Evolutionary conservation across 2,888 invertebrate species (phyloP).

Genomic region (Germaria angustata): DNA sequence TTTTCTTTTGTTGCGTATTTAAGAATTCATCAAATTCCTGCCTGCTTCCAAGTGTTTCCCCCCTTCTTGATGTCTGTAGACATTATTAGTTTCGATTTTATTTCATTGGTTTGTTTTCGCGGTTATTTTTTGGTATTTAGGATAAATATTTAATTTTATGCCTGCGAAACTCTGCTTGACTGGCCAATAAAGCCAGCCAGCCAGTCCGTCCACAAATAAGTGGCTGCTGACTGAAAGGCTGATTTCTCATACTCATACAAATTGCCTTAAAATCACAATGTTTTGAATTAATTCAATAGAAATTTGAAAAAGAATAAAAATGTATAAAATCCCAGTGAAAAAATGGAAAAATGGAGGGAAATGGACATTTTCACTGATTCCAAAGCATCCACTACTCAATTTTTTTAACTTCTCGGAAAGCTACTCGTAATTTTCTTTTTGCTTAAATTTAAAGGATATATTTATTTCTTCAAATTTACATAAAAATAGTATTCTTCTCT

Average conservation of each 20-base stretch:
- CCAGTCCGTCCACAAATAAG: background rate
- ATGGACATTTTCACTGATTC: too few relatives aligned
- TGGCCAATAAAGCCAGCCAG: constrained; percentile 1
- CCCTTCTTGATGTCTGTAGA: constrained; percentile 10
- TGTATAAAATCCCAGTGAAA: too few relatives aligned
- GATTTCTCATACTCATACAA: constrained; percentile 29
- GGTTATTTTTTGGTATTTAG: constrained; percentile 61
- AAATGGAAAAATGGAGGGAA: too few relatives aligned
- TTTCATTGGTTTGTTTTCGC: constrained; percentile 56
- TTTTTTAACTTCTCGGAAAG: too few relatives aligned
- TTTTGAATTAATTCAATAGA: constrained; percentile 21
- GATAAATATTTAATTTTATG: constrained; percentile 37
- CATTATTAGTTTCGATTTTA: constrained; percentile 53
- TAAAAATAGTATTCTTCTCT: too few relatives aligned
- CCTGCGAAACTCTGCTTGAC: constrained; percentile 34
- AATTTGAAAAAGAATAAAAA: too few relatives aligned
- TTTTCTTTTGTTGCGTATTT: constrained; percentile 29
- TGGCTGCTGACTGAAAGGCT: background rate
- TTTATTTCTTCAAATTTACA: too few relatives aligned
- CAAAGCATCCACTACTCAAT: too few relatives aligned
- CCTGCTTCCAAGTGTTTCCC: background rate
- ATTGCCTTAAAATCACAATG: constrained; percentile 39
- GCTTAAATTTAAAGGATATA: too few relatives aligned
- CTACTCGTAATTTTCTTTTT: too few relatives aligned
- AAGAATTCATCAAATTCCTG: constrained; percentile 6